Percentiles rank a stretch among this genome's conserved stretches.
Evolutionary conservation across 1,140 invertebrate genomes (phyloP).

Genomic region (Agrypnia vestita): DNA sequence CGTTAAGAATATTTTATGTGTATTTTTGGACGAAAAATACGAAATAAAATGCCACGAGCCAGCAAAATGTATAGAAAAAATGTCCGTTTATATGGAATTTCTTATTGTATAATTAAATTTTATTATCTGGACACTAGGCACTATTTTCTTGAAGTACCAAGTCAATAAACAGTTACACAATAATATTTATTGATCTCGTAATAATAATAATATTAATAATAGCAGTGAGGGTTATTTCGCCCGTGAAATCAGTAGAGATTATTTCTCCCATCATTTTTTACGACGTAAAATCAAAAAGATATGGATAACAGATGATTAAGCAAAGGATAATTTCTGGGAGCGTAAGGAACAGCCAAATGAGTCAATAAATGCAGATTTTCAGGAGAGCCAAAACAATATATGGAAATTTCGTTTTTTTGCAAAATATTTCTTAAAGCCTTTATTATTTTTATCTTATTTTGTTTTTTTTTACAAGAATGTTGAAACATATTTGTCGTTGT

Average conservation of each 20-base stretch:
- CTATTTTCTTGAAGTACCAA: background rate
- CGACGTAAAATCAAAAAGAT: background rate
- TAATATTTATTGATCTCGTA: background rate
- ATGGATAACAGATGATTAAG: background rate
- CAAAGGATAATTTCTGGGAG: background rate
- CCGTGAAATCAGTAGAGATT: constrained; percentile 18
- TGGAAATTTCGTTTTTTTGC: too few species aligned
- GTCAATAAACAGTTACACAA: background rate
- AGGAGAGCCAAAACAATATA: too few species aligned
- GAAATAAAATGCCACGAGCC: background rate
- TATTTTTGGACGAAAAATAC: background rate
- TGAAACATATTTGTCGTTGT: too few species aligned
- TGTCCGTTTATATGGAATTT: constrained; percentile 12
- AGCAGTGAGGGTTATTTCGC: background rate
- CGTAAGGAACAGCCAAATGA: too few species aligned
- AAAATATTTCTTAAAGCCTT: too few species aligned
- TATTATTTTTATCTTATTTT: too few species aligned
- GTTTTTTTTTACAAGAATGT: too few species aligned
- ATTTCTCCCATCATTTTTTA: background rate
- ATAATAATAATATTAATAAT: background rate
- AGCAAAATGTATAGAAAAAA: background rate
- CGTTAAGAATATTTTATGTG: background rate
- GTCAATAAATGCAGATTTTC: too few species aligned
- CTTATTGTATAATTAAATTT: constrained; percentile 23
- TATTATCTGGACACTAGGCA: background rate